A percentile compares a stretch with the other conserved stretches of the same genome.
Conservation (phyloP, 2,113 vertebrate species). For the Peucedramus taeniatus region DNA sequence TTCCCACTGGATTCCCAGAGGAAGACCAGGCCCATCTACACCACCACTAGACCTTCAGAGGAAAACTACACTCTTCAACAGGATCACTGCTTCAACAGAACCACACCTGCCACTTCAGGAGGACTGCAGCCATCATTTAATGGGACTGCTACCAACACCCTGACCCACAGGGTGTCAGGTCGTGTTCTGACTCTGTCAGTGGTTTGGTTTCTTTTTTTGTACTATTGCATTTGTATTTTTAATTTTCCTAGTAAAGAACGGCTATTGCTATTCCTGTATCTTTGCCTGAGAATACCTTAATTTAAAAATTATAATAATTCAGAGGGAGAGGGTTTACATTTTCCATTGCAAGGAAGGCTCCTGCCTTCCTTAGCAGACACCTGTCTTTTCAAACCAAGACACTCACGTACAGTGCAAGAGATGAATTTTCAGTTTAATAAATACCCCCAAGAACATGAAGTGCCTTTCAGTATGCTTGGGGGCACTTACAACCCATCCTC, state of each 20-base stretch:
- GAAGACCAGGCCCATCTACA: neutral
- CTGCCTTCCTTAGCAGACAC: neutral
- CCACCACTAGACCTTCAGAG: neutral
- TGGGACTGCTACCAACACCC: neutral
- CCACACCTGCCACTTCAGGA: neutral
- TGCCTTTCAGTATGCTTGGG: neutral
- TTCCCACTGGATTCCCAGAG: neutral
- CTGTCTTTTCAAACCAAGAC: neutral
- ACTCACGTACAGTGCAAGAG: neutral
- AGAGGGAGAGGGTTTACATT: neutral
- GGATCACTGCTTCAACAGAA: neutral
- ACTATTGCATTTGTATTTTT: neutral
- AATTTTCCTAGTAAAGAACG: neutral
- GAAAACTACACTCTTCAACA: neutral
- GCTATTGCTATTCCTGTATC: neutral
- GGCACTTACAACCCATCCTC: neutral
- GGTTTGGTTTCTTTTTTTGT: neutral
- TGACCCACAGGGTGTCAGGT: neutral
- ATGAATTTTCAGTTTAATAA: neutral
- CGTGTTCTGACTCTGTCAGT: neutral
- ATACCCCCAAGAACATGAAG: neutral
- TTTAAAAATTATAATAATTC: neutral
- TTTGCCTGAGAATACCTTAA: neutral
- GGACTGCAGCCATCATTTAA: neutral
- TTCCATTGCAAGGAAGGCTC: neutral